These are phyloP conservation scores for Marcusenius ussheri DNA, from an alignment of 2,113 vertebrate genomes.

Conservation along the genomic window DNA sequence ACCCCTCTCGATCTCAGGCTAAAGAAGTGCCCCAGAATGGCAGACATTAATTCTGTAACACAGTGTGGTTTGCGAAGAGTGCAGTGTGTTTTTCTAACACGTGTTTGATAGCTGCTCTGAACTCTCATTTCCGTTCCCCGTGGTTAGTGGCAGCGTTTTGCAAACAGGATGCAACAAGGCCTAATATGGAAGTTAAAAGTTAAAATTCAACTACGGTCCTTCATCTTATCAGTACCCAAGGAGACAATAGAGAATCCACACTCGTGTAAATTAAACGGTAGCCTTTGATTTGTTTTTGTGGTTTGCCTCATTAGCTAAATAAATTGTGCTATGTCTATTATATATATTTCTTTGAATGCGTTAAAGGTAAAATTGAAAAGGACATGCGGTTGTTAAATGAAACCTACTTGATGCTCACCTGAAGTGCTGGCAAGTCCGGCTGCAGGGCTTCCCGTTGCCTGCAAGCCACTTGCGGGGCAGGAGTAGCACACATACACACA, in stretches of 20 bases:
- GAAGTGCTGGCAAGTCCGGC: not conserved
- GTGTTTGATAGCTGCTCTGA: not conserved
- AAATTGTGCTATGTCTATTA: not conserved
- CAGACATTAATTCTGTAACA: not conserved
- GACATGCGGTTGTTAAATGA: not conserved
- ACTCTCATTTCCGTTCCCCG: slow-evolving; percentile 23
- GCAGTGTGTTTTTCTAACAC: not conserved
- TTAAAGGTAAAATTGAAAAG: not conserved
- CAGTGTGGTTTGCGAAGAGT: not conserved
- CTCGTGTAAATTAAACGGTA: not conserved
- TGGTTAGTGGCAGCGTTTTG: slow-evolving; percentile 44
- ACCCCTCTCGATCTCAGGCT: not conserved
- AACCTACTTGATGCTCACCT: not conserved
- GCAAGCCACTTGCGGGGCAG: accelerated
- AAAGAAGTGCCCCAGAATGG: not conserved
- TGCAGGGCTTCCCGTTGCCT: slow-evolving; percentile 28
- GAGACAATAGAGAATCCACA: not conserved
- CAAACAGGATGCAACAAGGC: slow-evolving; percentile 26
- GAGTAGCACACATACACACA: not conserved
- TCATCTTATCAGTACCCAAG: not conserved
- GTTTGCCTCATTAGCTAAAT: not conserved
- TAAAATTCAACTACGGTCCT: not conserved
- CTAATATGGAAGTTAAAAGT: slow-evolving; percentile 36
- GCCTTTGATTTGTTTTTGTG: not conserved
- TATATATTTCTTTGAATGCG: not conserved